Conservation (phyloP, 2,888 invertebrate genomes). For the Furcula furcula region DNA sequence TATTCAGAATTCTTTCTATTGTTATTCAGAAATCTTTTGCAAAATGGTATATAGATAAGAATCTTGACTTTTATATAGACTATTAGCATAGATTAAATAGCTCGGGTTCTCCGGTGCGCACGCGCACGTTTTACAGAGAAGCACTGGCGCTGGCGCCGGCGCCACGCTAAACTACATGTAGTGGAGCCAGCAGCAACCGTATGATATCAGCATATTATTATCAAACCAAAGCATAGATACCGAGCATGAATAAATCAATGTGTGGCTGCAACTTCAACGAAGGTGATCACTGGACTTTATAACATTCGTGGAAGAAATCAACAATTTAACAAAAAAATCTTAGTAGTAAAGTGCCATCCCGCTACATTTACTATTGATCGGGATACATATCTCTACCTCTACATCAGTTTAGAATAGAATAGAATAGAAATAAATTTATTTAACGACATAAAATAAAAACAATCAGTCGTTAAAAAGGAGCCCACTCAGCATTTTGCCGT, state of each 20-base stretch:
- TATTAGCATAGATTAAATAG: constrained; percentile 31
- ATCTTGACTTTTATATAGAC: constrained; percentile 23
- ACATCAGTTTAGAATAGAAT: too few species aligned
- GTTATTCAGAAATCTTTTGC: constrained; percentile 4
- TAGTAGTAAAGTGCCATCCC: too few species aligned
- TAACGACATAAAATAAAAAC: too few species aligned
- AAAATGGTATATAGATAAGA: constrained; percentile 11
- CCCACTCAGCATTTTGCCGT: too few species aligned
- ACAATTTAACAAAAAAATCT: constrained; percentile 2
- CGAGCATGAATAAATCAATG: constrained; percentile 53
- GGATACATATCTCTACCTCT: too few species aligned
- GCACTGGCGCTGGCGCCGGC: constrained; percentile 19
- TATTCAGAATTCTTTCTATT: too few species aligned
- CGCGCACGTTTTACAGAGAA: constrained; percentile 41
- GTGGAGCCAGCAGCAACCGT: constrained; percentile 21
- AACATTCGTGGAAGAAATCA: too few species aligned
- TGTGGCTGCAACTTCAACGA: constrained; percentile 28
- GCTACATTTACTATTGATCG: too few species aligned
- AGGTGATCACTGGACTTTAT: constrained; percentile 3
- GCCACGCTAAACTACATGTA: constrained; percentile 18
- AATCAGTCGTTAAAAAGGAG: too few species aligned
- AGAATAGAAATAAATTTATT: too few species aligned
- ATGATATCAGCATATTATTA: constrained; percentile 58
- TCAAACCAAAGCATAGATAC: constrained; percentile 43
- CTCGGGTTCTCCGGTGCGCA: constrained; percentile 43